These are phyloP conservation scores for Therioaphis trifolii DNA, from an alignment of 2,888 invertebrate species.

Conservation along the genomic window DNA sequence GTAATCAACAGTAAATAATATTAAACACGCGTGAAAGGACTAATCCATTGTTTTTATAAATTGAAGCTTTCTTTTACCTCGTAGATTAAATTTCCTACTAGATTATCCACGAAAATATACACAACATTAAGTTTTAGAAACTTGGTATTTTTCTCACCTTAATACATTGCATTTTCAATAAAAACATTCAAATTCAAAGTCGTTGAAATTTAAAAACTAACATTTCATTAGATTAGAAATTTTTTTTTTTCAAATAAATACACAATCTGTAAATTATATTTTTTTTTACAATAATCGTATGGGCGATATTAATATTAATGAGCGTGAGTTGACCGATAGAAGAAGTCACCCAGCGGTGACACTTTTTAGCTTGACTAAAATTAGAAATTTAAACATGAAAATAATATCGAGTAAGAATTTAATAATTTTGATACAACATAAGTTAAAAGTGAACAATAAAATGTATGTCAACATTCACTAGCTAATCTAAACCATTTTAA, in stretches of 20 bases:
- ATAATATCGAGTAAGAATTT: too few relatives aligned
- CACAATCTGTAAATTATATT: too few relatives aligned
- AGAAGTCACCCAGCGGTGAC: too few relatives aligned
- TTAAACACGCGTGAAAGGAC: conserved; percentile 28
- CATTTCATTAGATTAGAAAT: too few relatives aligned
- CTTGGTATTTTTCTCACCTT: not conserved
- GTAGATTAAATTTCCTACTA: not conserved
- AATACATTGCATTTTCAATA: not conserved
- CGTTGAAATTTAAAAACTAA: not conserved
- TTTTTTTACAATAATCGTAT: too few relatives aligned
- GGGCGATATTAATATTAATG: too few relatives aligned
- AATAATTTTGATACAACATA: too few relatives aligned
- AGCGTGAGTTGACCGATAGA: too few relatives aligned
- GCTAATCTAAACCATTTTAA: not conserved
- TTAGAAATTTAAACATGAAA: not conserved
- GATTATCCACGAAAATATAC: not conserved
- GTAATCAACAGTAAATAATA: conserved; percentile 37
- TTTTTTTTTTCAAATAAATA: too few relatives aligned
- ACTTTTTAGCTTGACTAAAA: too few relatives aligned
- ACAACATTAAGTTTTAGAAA: conserved; percentile 22
- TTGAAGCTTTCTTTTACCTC: conserved; percentile 34
- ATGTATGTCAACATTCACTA: not conserved
- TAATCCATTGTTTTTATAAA: conserved; percentile 29
- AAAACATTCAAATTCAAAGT: not conserved
- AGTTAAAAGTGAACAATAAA: too few relatives aligned